Base-by-base conservation (phyloP, 2,888 invertebrate genomes). In the Drosophila meridiana region DNA sequence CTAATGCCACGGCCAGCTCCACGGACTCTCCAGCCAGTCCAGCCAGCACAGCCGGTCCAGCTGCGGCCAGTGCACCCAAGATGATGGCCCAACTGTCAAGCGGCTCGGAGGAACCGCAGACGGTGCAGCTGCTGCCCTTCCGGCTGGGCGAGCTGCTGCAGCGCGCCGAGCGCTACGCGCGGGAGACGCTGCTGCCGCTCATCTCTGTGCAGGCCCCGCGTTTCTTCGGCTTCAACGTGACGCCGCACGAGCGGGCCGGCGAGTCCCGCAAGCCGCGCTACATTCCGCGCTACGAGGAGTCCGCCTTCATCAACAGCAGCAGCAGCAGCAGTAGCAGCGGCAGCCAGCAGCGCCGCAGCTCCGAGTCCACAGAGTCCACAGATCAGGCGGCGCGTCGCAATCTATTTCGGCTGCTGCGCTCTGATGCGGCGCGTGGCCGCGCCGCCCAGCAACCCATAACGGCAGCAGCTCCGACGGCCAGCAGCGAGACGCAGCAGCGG, bases 171-270 rank as follows among this genome's bases (percentile, higher is more conserved):
- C 94, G 95, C 57, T 97, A 97, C 91, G 97, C 97, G 0, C 94
- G 96, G 61, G 96, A 96, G 91, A 97, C 96, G 0, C 93, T 97
- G 2, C 92, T 97, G 61, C 97, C 97, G 0, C 92, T 97, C 7
- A 96, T 97, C 11, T 96, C 96, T 14, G 96, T 96, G 52, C 96
- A 97, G 92, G 96, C 97, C 1, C 97, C 97, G 0, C 95, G 95
- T 67, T 95, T 97, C 73, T 95, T 95, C 11, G 94, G 95, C 78
- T 95, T 95, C 76, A 89, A 90, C 77, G 87, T 91, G 4, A 85
- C 81, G 3, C 80, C 87, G 0, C 76, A 71, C 3, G 83, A 85
- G 9, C 64, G 71, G 11, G 30, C 57, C 5, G 59, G 70, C 0
- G 87, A 87, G 40, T 82, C 88, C 0, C 90, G 92, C 11, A 92